Conservation (phyloP, 2,888 invertebrate genomes). For the Netelia melanura region DNA sequence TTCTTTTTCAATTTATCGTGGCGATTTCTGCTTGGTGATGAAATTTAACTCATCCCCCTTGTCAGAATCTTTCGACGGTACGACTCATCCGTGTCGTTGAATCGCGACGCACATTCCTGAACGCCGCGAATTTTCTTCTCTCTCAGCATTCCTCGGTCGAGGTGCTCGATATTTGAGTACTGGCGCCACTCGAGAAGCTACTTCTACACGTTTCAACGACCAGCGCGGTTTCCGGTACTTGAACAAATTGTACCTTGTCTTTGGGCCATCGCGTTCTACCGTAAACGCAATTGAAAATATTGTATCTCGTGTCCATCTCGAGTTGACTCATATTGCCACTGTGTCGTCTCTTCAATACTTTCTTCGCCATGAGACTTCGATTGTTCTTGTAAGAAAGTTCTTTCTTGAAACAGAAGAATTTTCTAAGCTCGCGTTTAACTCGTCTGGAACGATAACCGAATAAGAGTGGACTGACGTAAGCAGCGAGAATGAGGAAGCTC, state of each 20-base stretch:
- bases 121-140: background rate
- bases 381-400: slow-evolving; percentile 83
- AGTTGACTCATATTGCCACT: slow-evolving; percentile 77
- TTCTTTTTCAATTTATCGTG: background rate
- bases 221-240: slow-evolving; percentile 86
- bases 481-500: slow-evolving; percentile 87
- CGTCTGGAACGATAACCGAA: slow-evolving; percentile 92
- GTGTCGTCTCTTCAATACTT: slow-evolving; percentile 81
- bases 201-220: slow-evolving; percentile 87
- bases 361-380: slow-evolving; percentile 85
- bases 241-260: slow-evolving; percentile 85
- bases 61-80: background rate
- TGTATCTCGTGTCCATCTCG: slow-evolving; percentile 80
- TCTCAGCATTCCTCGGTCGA: slow-evolving; percentile 86
- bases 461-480: slow-evolving; percentile 90
- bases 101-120: background rate
- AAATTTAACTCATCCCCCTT: too few species aligned
- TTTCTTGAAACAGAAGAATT: slow-evolving; percentile 85
- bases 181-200: slow-evolving; percentile 88
- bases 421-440: slow-evolving; percentile 87
- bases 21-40: background rate
- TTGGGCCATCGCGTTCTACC: slow-evolving; percentile 81
- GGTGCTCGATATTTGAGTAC: slow-evolving; percentile 88
- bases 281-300: slow-evolving; percentile 83
- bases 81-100: background rate